Conservation (phyloP, 2,113 vertebrate genomes). For the Ailurus styani region DNA sequence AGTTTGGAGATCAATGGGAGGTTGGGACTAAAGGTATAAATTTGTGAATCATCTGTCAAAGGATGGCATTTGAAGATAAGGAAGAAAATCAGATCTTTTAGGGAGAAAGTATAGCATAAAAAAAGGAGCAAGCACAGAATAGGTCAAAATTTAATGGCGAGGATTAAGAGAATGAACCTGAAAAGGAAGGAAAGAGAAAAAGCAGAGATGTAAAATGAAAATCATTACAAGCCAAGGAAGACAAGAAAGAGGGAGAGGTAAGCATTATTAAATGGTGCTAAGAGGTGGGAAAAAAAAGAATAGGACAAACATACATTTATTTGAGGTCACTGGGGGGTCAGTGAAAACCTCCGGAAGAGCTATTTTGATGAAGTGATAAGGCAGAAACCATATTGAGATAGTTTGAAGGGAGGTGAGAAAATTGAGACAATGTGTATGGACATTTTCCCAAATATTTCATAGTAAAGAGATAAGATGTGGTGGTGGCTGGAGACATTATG, state of each 20-base stretch:
- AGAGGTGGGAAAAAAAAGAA: not conserved
- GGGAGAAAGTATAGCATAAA: not conserved
- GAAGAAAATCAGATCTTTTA: not conserved
- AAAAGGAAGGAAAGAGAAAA: not conserved
- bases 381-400: not conserved
- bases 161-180: not conserved
- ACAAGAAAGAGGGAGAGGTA: not conserved
- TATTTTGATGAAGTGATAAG: not conserved
- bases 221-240: not conserved
- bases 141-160: not conserved
- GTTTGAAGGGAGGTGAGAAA: not conserved
- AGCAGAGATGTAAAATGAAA: not conserved
- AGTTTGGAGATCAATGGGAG: not conserved
- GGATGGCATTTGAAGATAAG: not conserved
- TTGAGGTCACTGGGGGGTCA: not conserved
- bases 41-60: not conserved
- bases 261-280: not conserved
- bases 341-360: not conserved
- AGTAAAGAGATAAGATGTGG: not conserved
- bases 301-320: not conserved
- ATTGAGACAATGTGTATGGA: not conserved
- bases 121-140: not conserved
- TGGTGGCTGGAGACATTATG: not conserved
- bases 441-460: not conserved
- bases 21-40: not conserved